A percentile compares a stretch with the other conserved stretches of the same genome.
These are phyloP conservation scores for Copidosoma aretas DNA, from an alignment of 2,888 invertebrate genomes.

Conservation along the genomic window DNA sequence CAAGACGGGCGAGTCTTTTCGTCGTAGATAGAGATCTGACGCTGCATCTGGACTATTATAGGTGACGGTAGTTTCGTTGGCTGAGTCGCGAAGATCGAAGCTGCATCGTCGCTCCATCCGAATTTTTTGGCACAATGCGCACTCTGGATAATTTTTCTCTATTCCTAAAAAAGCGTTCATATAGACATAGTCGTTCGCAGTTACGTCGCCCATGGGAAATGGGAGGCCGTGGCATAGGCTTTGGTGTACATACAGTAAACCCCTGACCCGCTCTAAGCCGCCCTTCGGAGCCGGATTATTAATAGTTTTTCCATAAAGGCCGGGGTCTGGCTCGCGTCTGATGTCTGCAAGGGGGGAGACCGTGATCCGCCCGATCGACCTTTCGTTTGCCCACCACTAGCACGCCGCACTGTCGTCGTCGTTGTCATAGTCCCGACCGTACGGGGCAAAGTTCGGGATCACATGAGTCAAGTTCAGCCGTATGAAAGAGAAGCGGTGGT, in stretches of 20 bases:
- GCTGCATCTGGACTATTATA: conserved; percentile 4
- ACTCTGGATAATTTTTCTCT: no score
- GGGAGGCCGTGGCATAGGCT: no score
- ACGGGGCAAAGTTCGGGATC: conserved; percentile 9
- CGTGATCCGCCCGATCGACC: neutral
- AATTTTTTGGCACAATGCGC: no score
- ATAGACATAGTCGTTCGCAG: no score
- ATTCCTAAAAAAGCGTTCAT: no score
- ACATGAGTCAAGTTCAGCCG: conserved; percentile 16
- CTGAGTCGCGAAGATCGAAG: no score
- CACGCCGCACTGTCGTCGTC: no score
- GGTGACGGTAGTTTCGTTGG: no score
- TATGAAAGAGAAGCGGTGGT: neutral
- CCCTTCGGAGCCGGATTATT: conserved; percentile 8
- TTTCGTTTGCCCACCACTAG: neutral
- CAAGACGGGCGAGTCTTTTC: conserved; percentile 11
- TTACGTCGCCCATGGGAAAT: no score
- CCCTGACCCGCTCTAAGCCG: neutral
- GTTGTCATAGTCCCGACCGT: no score
- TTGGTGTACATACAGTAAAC: conserved; percentile 18
- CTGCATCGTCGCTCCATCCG: no score
- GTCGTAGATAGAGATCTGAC: conserved; percentile 29
- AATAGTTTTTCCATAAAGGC: neutral
- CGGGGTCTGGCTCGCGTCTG: neutral
- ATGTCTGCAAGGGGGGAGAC: no score